phyloP scores from a whole-genome alignment of 1,140 invertebrate genomes.

The Heliothis subflexa region DNA sequence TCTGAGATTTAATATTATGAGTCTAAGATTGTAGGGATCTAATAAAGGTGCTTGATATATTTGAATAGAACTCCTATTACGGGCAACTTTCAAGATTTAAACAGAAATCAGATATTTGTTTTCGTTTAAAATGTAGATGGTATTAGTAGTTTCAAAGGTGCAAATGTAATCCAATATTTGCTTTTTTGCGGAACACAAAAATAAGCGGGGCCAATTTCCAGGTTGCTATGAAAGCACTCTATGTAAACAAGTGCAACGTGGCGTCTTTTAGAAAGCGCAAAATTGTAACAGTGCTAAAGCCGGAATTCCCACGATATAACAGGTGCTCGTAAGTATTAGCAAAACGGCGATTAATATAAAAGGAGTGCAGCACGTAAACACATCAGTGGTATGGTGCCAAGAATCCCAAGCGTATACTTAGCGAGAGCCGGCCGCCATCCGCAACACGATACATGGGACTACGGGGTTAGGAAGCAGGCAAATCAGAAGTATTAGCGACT shows the following conservation, averaged over 20 bases:
- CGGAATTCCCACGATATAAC: slow-evolving; percentile 23
- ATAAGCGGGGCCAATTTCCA: too few relatives aligned
- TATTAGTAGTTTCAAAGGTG: too few relatives aligned
- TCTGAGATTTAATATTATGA: slow-evolving; percentile 5
- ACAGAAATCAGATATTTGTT: too few relatives aligned
- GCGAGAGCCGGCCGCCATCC: slow-evolving; percentile 27
- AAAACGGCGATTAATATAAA: slow-evolving; percentile 41
- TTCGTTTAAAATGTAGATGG: too few relatives aligned
- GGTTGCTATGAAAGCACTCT: neutral
- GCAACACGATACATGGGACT: slow-evolving; percentile 15
- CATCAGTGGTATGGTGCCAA: slow-evolving; percentile 40
- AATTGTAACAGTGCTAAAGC: neutral
- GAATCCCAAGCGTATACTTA: slow-evolving; percentile 42
- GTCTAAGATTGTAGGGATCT: too few relatives aligned
- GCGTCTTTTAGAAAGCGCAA: neutral
- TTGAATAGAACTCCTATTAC: neutral
- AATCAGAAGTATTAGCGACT: slow-evolving; percentile 8
- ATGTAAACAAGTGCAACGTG: neutral
- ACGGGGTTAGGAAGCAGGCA: neutral
- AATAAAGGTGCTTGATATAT: too few relatives aligned
- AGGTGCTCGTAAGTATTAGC: slow-evolving; percentile 37
- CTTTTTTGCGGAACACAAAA: too few relatives aligned
- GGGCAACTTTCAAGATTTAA: neutral
- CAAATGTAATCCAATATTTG: too few relatives aligned
- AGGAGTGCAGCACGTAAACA: slow-evolving; percentile 41